Base-by-base conservation (phyloP, 2,888 invertebrate genomes). In the Phrixothrix hirtus region DNA sequence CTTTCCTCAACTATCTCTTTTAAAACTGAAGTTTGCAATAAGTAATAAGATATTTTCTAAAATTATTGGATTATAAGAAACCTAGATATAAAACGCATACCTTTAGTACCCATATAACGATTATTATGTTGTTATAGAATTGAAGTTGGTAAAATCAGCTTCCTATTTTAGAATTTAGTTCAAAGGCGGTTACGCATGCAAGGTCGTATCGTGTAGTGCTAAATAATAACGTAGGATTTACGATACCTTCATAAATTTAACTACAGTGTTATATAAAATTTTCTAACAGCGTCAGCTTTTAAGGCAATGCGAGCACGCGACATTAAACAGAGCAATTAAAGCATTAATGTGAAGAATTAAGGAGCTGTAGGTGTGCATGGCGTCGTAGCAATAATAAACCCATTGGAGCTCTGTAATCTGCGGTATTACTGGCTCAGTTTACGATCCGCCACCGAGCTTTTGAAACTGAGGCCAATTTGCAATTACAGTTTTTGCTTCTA, bases 401-500 rank as follows among this genome's bases (percentile, higher is more conserved):
- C 63, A 65, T 67, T 59, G 65, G 52, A 59, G 58, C 58, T 58
- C 55, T 61, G 62, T 66, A 65, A 66, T 65, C 66, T 61, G 60
- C 37, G 57, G 63, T 63, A 63, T 63, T 66, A 65, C 63, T 58
- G 61, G 61, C 62, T 54, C 61, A 59, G 59, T 67, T 67, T 67
- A 67, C 64, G 66, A 67, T 60, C 64, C 61, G 63, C 63, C 60
- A 62, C 64, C 61, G 62, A 53, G 59, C 60, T 61, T 58, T 59
- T 55, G 57, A 59, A 56, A 55, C 58, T 50, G 45, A 57, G 62
- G 60, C 67, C 68, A 70, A 69, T 70, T 69, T 69, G 66, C 69
- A 70, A 69, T 70, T 70, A 69, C 62, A 62, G 62, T 69, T 69
- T 69, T 68, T 69, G 67, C 68, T 61, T 42, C 44, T 39, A 59